These are phyloP conservation scores for Hypercompe scribonia DNA, from an alignment of 2,888 invertebrate species.

Conservation along the genomic window DNA sequence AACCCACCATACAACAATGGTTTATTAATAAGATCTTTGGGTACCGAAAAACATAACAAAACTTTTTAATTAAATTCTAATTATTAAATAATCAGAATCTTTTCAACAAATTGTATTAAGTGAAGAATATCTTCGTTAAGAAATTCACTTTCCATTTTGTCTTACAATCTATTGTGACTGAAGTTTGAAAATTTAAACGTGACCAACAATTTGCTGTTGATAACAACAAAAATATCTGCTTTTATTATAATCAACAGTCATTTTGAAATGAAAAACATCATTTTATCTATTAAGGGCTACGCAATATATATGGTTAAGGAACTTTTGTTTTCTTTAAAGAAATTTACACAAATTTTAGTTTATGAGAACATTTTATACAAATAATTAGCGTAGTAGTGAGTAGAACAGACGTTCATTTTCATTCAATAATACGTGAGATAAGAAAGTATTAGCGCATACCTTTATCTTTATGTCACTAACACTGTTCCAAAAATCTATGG, in stretches of 20 bases:
- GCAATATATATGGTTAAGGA: too few relatives aligned
- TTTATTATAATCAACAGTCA: neutral
- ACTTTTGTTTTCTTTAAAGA: too few relatives aligned
- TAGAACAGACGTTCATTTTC: too few relatives aligned
- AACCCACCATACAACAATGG: neutral
- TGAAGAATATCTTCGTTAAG: slow-evolving; percentile 50
- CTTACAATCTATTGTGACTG: slow-evolving; percentile 46
- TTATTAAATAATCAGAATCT: slow-evolving; percentile 45
- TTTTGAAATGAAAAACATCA: neutral
- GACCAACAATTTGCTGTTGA: slow-evolving; percentile 54
- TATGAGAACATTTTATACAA: too few relatives aligned
- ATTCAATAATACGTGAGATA: too few relatives aligned
- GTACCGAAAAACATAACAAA: slow-evolving; percentile 4
- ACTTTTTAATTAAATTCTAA: slow-evolving; percentile 24
- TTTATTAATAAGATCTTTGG: neutral
- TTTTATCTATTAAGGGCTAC: neutral
- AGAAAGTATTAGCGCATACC: too few relatives aligned
- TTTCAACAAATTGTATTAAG: slow-evolving; percentile 44
- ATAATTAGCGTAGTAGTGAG: too few relatives aligned
- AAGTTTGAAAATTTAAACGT: slow-evolving; percentile 64
- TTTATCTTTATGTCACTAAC: too few relatives aligned
- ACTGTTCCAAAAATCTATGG: too few relatives aligned
- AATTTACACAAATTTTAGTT: too few relatives aligned
- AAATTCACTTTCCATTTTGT: slow-evolving; percentile 56
- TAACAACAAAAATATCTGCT: slow-evolving; percentile 29